Evolutionary conservation across 1,140 invertebrate genomes (phyloP), one percentile per base, ranked within the genome.

Genomic region (Globodera ellingtonae): DNA sequence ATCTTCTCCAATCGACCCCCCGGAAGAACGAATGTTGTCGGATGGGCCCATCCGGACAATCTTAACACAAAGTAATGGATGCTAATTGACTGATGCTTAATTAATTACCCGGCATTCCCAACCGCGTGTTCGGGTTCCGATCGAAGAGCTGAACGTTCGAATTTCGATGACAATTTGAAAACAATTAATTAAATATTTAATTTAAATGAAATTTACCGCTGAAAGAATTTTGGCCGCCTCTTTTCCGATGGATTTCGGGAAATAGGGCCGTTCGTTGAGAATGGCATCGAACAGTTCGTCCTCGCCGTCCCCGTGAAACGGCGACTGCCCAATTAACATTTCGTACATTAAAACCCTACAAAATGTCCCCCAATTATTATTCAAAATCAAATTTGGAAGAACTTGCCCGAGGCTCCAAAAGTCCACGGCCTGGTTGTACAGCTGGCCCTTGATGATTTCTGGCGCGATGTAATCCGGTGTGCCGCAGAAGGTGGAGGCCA

Each of bases 381-480:
- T 81, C 47, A 9, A 8, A 10, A 5, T 10, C 5, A 46, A 72
- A 52, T 46, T 24, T 78, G 13, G 10, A 99, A 92, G 35, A 35
- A 56, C 98, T 46, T 96, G 50, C 97, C 97, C 77, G n/a, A 99
- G 91, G 75, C 97, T 97, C 96, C 96, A 98, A 91, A 92, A 92
- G 91, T 99, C 98, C 62, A 99, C 98, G 79, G 95, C 96, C 21
- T 95, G 94, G 50, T 97, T 96, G 90, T 99, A 99, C 84, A 98
- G 94, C 82, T 98, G 92, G 90, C 99, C 97, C 92, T 98, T 94
- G 52, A 98, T 92, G 87, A 94, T 93, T 92, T 93, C 83, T 79
- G 86, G 79, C 67, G 97, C 96, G 81, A 99, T 99, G 89, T 99
- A 99, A 90, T 99, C 97, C 0, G 97, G 97, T 56, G 97, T 99